Conservation (phyloP, 2,888 invertebrate species). For the Acleris laterana region DNA sequence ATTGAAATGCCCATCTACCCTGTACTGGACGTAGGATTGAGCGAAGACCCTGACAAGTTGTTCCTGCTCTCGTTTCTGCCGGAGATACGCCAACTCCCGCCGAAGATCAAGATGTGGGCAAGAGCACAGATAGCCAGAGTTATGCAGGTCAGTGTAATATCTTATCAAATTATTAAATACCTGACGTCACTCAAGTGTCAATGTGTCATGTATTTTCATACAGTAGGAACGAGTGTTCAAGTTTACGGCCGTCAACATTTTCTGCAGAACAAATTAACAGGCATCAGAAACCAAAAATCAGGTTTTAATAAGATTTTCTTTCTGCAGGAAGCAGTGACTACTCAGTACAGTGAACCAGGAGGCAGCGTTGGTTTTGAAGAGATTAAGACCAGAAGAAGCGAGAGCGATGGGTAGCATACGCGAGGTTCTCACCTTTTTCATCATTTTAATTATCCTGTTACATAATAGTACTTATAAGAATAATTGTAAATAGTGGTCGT, state of each 20-base stretch:
- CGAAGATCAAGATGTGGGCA: conserved; percentile 78
- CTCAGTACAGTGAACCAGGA: conserved; percentile 60
- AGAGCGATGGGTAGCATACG: conserved; percentile 48
- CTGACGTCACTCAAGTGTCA: no score
- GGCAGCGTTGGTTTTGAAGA: conserved; percentile 42
- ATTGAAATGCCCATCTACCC: conserved; percentile 64
- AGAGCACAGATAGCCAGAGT: conserved; percentile 73
- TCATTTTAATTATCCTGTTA: not conserved
- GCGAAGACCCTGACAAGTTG: conserved; percentile 68
- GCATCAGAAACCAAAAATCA: no score
- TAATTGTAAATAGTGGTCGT: no score
- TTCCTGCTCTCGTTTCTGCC: conserved; percentile 75
- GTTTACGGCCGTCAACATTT: no score
- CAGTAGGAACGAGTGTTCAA: no score
- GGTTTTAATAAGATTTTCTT: not conserved
- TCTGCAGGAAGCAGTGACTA: conserved; percentile 55
- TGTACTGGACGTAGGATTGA: conserved; percentile 56
- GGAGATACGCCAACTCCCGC: conserved; percentile 72
- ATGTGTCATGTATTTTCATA: no score
- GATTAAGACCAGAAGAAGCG: conserved; percentile 54
- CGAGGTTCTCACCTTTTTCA: not conserved
- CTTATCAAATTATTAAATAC: no score
- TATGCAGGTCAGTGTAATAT: conserved; percentile 65
- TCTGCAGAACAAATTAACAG: no score
- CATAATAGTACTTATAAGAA: not conserved